Base-by-base conservation (phyloP, 2,113 vertebrate genomes). In the Thinocorus orbignyianus region DNA sequence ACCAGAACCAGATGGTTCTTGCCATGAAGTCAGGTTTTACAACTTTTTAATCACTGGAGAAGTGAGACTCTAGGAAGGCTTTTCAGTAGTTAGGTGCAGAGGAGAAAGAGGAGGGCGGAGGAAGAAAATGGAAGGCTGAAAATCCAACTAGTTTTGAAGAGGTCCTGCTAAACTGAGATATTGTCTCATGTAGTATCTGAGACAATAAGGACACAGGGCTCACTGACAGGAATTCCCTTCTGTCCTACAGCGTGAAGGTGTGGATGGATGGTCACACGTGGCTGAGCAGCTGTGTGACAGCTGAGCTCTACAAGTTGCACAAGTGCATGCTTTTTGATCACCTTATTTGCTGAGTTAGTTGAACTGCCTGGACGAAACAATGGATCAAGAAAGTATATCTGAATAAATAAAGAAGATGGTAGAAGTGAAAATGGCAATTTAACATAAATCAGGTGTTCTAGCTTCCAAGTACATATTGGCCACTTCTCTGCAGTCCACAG, bases 231-330 rank as follows among this genome's bases (percentile, higher is more conserved):
- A 91, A 77, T 48, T 87, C 13, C 37, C n/a, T 66, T 78, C 46
- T 13, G 25, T 58, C 11, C 28, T 54, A 7, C 1, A 4, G 24
- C 3, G 6, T 12, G 51, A 84, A 89, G n/a, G n/a, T 61, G 20
- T 24, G 30, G 54, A 41, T 39, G 54, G 58, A 55, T 30, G 46
- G 33, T 37, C 54, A 73, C 24, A 17, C 0, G 0, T 44, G 17
- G 20, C 44, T 49, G 23, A 89, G 35, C 37, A 88, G 48, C 17
- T 51, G 42, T 2, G 2, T 2, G 5, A 81, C 33, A 69, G 15
- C 12, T 33, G 15, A 79, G 35, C 42, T 55, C 39, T 68, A 65
- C 7, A 77, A 66, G 28, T 5, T 66, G n/a, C 0, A 1, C 6
- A 70, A 66, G 11, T 31, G 9, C 25, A 10, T 20, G 20, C 7